Evolutionary conservation across 2,113 vertebrate genomes (phyloP), one percentile per base, ranked within the genome.

Genomic region (Trematocara nigrifrons): DNA sequence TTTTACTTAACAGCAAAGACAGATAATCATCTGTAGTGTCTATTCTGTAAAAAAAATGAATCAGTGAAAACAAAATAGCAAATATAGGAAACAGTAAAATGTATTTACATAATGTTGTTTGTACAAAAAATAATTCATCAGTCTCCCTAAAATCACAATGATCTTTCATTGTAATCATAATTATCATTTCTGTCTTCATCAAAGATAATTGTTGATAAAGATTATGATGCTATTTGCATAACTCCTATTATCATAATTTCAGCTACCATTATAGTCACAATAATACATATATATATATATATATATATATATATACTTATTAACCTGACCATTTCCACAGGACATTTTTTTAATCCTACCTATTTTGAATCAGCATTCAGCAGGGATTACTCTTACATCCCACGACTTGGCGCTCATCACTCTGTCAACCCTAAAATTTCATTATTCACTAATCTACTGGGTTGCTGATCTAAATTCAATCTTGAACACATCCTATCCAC

Each of bases 281-380:
- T 35, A 5, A 57, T 57, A 6, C 12, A 56, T 54, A 54, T n/a
- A n/a, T n/a, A n/a, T n/a, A n/a, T n/a, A n/a, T n/a, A n/a, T n/a
- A n/a, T n/a, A n/a, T n/a, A n/a, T n/a, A n/a, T n/a, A n/a, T n/a
- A n/a, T n/a, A n/a, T n/a, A n/a, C n/a, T n/a, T n/a, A n/a, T n/a
- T 7, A 54, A 6, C 29, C 13, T n/a, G 35, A 45, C 20, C 9
- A n/a, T 12, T 22, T 57, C 5, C 13, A 64, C 9, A 26, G 10
- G 33, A 10, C 54, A 6, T 51, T 83, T 49, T 79, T 83, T 47
- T 12, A 82, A 84, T 84, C 74, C 56, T 26, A 69, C 20, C 16
- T 79, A 56, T 86, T 80, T 56, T 90, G 26, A 42, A 40, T 86
- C 82, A 76, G 71, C 81, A 82, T 82, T 77, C 79, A 45, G 20